Percentiles rank a stretch among this genome's conserved stretches.
These are phyloP conservation scores for Armadillidium nasatum DNA, from an alignment of 1,140 invertebrate species.

Conservation along the genomic window DNA sequence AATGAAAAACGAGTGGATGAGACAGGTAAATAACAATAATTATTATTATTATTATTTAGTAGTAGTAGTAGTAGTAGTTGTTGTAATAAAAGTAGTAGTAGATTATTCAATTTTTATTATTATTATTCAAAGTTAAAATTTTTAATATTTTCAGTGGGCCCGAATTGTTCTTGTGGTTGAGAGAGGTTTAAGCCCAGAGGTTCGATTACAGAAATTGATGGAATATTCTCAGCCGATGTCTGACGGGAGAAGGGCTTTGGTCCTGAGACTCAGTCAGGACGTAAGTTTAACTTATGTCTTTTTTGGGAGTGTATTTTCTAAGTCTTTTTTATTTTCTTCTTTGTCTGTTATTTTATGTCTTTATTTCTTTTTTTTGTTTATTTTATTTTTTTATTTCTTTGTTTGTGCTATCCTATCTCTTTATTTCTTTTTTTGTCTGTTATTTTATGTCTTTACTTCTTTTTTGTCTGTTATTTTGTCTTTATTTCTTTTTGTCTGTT, in stretches of 20 bases:
- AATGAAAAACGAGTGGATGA: conserved; percentile 95
- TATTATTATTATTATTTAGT: conserved; percentile 4
- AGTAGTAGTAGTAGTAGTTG: background rate
- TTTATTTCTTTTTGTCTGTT: no score
- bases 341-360: no score
- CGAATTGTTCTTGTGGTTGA: conserved; percentile 94
- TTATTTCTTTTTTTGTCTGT: no score
- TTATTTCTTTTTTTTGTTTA: no score
- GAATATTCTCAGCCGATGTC: conserved; percentile 95
- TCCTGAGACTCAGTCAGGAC: conserved; percentile 75
- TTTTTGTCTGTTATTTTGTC: no score
- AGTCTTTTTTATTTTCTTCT: no score
- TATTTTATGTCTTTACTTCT: no score
- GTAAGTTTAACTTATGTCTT: conserved; percentile 52
- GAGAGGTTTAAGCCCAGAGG: conserved; percentile 80
- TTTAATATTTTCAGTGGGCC: conserved; percentile 68
- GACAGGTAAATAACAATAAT: conserved; percentile 64
- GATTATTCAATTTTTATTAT: background rate
- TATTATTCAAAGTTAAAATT: background rate
- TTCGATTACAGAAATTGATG: conserved; percentile 75
- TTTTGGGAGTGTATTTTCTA: no score
- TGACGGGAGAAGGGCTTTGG: conserved; percentile 77
- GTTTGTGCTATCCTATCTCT: no score
- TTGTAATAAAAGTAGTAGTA: no score
- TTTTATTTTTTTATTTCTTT: no score